Evolutionary conservation across 2,888 invertebrate genomes (phyloP).

Genomic region (Geophilus truncorum): DNA sequence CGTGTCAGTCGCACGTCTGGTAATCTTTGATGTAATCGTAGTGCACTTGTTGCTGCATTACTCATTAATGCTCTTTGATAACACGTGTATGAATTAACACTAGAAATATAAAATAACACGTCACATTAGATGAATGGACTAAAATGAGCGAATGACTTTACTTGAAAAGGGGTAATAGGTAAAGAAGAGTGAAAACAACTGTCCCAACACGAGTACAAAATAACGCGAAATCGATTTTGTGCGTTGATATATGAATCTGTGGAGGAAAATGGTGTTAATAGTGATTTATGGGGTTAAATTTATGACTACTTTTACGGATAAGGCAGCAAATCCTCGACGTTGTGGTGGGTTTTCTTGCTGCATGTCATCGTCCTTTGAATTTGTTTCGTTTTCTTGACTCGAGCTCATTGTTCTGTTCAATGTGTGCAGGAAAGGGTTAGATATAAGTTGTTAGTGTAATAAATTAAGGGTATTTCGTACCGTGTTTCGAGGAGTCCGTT

Average conservation of each 20-base stretch:
- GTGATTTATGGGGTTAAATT: not conserved
- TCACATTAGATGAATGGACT: constrained; percentile 28
- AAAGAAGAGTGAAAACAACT: constrained; percentile 74
- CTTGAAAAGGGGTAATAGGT: constrained; percentile 83
- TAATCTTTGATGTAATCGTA: constrained; percentile 89
- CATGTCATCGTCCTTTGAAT: not conserved
- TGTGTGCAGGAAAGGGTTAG: no score
- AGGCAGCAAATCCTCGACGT: not conserved
- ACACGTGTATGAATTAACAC: constrained; percentile 67
- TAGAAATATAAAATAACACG: constrained; percentile 43
- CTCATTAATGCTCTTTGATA: constrained; percentile 88
- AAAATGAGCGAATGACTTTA: constrained; percentile 49
- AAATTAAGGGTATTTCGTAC: no score
- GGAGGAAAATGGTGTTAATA: not conserved
- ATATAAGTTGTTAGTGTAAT: no score
- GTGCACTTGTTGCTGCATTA: constrained; percentile 90
- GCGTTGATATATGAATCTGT: constrained; percentile 56
- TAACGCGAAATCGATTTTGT: constrained; percentile 80
- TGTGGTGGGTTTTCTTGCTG: not conserved
- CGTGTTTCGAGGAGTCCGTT: no score
- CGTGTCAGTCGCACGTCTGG: constrained; percentile 75
- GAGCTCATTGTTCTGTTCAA: not conserved
- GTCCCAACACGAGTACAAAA: constrained; percentile 83
- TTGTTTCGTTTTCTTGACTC: not conserved
- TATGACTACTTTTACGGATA: not conserved